These are phyloP conservation scores for Epizoanthus ramosus DNA, from an alignment of 92 coral and sea anemone genomes.

Conservation along the genomic window DNA sequence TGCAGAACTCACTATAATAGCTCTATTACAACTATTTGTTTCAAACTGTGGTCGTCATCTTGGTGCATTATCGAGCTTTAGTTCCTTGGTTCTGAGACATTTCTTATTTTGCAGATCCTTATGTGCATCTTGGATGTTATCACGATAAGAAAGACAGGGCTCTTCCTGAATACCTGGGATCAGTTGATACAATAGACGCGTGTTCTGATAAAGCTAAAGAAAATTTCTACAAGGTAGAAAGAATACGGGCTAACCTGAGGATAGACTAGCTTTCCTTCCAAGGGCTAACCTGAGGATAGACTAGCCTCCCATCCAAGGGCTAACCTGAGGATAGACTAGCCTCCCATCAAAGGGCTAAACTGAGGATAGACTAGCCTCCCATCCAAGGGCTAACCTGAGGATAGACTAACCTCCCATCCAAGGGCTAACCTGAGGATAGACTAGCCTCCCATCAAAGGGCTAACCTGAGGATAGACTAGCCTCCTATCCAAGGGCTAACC, in stretches of 20 bases:
- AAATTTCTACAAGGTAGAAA: conserved; percentile 9
- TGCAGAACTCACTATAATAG: too few species aligned
- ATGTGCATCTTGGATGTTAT: conserved; percentile 19
- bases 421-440: too few species aligned
- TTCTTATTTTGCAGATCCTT: conserved; percentile 5
- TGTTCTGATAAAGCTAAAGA: conserved; percentile 7
- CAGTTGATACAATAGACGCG: conserved; percentile 2
- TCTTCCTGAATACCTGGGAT: conserved; percentile 24
- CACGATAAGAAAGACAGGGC: conserved; percentile 24
- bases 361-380: too few species aligned
- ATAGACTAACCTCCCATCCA: too few species aligned
- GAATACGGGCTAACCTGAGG: too few species aligned
- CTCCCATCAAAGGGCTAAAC: not conserved
- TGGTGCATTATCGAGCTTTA: not conserved
- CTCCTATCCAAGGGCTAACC: too few species aligned
- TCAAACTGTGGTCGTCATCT: too few species aligned
- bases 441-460: too few species aligned
- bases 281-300: not conserved
- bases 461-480: too few species aligned
- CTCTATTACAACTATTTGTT: too few species aligned
- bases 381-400: too few species aligned
- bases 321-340: not conserved
- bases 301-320: not conserved
- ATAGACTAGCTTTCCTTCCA: not conserved
- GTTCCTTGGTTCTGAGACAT: not conserved